A percentile compares a stretch with the other conserved stretches of the same genome.
These are phyloP conservation scores for Pyrochroa serraticornis DNA, from an alignment of 2,888 invertebrate genomes.

Conservation along the genomic window DNA sequence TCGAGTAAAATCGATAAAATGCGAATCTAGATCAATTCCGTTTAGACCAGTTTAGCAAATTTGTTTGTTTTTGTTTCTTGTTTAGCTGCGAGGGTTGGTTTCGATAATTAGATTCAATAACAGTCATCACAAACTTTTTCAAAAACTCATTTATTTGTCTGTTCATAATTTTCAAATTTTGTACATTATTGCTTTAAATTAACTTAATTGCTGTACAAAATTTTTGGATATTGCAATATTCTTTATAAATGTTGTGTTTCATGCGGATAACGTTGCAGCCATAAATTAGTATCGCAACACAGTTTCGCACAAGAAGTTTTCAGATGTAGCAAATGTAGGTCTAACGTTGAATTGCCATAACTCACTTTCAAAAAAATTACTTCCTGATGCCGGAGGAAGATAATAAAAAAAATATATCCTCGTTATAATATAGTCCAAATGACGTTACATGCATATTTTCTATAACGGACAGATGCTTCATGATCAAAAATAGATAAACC, in stretches of 20 bases:
- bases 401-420: no score
- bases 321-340: not conserved
- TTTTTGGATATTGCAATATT: constrained; percentile 3
- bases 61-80: no score
- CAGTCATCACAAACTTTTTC: constrained; percentile 47
- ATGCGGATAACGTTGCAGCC: no score
- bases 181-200: constrained; percentile 27
- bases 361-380: not conserved
- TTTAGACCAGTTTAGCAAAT: no score
- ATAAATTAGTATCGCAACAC: not conserved
- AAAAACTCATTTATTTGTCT: constrained; percentile 43
- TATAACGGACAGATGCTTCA: constrained; percentile 15
- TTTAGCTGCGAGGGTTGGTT: not conserved
- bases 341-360: not conserved
- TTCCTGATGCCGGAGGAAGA: no score
- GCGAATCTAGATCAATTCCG: no score
- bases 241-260: no score
- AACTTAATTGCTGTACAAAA: constrained; percentile 35
- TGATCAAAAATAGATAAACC: constrained; percentile 22
- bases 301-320: not conserved
- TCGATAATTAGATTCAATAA: constrained; percentile 29
- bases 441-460: not conserved
- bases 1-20: no score
- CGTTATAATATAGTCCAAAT: no score
- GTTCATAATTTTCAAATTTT: constrained; percentile 24